Evolutionary conservation across 2,797 vertebrate species (phyloP).

Genomic region (Rhinella marina): DNA sequence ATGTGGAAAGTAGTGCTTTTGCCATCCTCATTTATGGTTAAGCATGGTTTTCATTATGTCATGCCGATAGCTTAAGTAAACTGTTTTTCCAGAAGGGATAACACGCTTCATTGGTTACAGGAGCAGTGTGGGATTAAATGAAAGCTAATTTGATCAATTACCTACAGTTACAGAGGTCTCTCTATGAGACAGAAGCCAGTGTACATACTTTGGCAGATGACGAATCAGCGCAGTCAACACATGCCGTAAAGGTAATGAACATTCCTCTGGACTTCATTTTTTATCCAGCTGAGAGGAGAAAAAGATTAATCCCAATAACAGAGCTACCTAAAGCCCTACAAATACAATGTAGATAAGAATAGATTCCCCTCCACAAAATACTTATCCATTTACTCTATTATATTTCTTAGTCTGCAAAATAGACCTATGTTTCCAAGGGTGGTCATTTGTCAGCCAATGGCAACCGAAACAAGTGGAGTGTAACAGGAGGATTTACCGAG

Average conservation of each 20-base stretch:
- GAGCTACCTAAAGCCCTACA: constrained; percentile 69
- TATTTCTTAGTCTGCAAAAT: constrained; percentile 29
- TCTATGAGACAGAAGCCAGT: constrained; percentile 80
- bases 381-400: constrained; percentile 53
- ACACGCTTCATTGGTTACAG: constrained; percentile 71
- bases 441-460: constrained; percentile 21
- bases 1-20: constrained; percentile 65
- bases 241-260: constrained; percentile 77
- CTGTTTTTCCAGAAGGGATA: constrained; percentile 73
- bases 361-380: constrained; percentile 37
- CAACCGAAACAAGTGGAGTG: not conserved
- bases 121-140: constrained; percentile 71
- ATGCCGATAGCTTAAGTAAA: constrained; percentile 76
- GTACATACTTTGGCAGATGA: constrained; percentile 77
- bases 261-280: constrained; percentile 82
- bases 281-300: constrained; percentile 70
- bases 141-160: constrained; percentile 80
- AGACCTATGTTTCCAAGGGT: constrained; percentile 8
- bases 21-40: constrained; percentile 68
- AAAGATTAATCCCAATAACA: constrained; percentile 72
- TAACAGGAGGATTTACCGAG: constrained; percentile 10
- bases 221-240: constrained; percentile 78
- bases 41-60: constrained; percentile 73
- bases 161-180: constrained; percentile 75
- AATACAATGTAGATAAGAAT: constrained; percentile 63